Evolutionary conservation across 2,797 vertebrate species (phyloP), one percentile per base, ranked within the genome.

Genomic region (Rhabdophis nuchalis): DNA sequence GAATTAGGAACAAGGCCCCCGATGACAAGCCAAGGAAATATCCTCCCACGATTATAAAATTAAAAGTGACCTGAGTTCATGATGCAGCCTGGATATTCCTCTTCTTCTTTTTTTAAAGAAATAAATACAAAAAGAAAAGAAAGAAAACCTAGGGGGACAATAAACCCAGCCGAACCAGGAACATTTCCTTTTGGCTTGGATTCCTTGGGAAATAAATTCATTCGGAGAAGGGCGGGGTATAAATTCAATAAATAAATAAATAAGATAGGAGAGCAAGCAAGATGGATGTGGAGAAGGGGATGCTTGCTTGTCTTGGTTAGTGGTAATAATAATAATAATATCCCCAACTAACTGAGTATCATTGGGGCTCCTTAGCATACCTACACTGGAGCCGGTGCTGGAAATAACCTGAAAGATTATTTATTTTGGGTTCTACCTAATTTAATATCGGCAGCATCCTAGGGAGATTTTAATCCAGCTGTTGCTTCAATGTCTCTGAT

Each of bases 41-140:
- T 97, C 98, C 98, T 97, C 95, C 96, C 95, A 72, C 96, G 95
- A 96, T 98, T 98, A 98, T 98, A 97, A 97, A 97, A 97, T 98
- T 98, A 98, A 98, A 98, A 97, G 97, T 97, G 96, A 96, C 96
- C 95, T 97, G 96, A 96, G 88, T 97, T 96, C 91, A 95, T 95
- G 94, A 95, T 91, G 88, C 95, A 96, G 95, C 93, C 96, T 87
- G 91, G 94, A 77, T 77, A 77, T 12, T 46, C 72, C 41, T 25
- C 58, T 27, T 29, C 25, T 61, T 41, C 0, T 32, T 68, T 16
- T 36, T 32, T 18, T 1, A 7, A 46, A 41, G 14, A 68, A 68
- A 41, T 46, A 82, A 36, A 4, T 10, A 93, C 27, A 89, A 92
- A 92, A 13, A 92, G 92, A 27, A n/a, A 94, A 93, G 0, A 93